A percentile compares a stretch with the other conserved stretches of the same genome.
phyloP scores from a whole-genome alignment of 1,140 invertebrate genomes.

The Megalonaias nervosa region DNA sequence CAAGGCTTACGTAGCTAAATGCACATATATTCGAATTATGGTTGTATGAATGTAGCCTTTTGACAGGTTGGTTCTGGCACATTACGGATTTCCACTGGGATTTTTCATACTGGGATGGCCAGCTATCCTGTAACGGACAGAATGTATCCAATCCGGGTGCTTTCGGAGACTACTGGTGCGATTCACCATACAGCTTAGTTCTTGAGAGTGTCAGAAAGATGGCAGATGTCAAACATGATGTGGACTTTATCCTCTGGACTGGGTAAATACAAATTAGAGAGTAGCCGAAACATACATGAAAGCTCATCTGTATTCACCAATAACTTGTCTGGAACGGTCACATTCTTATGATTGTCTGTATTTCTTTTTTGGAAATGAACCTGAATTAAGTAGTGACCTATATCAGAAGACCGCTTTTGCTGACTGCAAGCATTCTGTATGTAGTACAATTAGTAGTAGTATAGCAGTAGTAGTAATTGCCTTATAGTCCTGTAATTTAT shows the following conservation, averaged over 20 bases:
- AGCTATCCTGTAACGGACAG: constrained; percentile 42
- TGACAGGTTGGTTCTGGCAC: constrained; percentile 44
- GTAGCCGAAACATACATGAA: no score
- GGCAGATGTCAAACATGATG: constrained; percentile 3
- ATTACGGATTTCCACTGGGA: constrained; percentile 48
- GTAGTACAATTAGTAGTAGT: no score
- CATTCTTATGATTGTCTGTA: no score
- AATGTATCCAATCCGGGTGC: constrained; percentile 7
- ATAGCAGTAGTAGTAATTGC: no score
- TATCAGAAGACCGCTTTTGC: no score
- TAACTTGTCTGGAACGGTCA: no score
- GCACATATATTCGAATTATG: background rate
- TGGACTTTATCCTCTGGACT: constrained; percentile 20
- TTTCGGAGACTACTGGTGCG: constrained; percentile 29
- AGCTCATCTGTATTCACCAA: no score
- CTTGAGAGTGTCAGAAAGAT: constrained; percentile 6
- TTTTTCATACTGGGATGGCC: constrained; percentile 35
- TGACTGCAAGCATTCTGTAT: no score
- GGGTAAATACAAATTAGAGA: constrained; percentile 1
- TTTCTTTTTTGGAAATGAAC: no score
- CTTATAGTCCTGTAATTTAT: no score
- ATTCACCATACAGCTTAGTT: constrained; percentile 12
- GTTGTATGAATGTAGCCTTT: constrained; percentile 12
- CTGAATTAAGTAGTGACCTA: no score
- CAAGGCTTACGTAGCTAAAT: no score